Percentiles rank a stretch among this genome's conserved stretches.
Conservation (phyloP, 2,113 vertebrate genomes). For the Jacana jacana region DNA sequence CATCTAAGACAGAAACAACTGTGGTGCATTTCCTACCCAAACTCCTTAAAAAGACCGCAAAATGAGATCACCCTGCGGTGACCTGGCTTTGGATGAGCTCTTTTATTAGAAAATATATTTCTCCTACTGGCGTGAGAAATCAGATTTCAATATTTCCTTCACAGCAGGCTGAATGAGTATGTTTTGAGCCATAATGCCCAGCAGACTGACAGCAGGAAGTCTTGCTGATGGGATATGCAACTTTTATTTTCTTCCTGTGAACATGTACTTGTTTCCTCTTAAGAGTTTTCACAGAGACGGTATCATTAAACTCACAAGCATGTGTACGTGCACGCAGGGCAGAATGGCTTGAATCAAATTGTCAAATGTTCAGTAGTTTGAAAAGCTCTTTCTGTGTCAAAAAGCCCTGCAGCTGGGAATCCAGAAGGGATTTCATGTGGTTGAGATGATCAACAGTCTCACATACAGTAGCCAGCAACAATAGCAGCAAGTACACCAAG, state of each 20-base stretch:
- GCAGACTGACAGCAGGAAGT: background rate
- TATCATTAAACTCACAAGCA: background rate
- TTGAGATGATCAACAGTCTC: background rate
- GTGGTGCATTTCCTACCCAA: background rate
- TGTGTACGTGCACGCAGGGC: background rate
- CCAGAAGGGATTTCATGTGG: background rate
- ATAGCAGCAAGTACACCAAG: background rate
- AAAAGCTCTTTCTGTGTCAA: background rate
- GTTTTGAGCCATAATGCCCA: background rate
- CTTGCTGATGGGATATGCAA: background rate
- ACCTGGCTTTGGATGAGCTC: background rate
- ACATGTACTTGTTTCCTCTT: background rate
- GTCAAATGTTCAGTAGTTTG: background rate
- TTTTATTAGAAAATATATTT: slow-evolving; percentile 22
- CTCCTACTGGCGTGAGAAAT: background rate
- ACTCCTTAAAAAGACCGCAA: background rate
- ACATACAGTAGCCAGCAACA: background rate
- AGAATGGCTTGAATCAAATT: background rate
- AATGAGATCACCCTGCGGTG: background rate
- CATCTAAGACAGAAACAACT: background rate
- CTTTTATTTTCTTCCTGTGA: background rate
- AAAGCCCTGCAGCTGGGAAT: background rate
- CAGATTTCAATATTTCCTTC: background rate
- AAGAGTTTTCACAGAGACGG: background rate
- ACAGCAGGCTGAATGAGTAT: background rate